A percentile compares a stretch with the other conserved stretches of the same genome.
These are phyloP conservation scores for Cataglyphis cursor DNA, from an alignment of 2,888 invertebrate genomes.

Conservation along the genomic window DNA sequence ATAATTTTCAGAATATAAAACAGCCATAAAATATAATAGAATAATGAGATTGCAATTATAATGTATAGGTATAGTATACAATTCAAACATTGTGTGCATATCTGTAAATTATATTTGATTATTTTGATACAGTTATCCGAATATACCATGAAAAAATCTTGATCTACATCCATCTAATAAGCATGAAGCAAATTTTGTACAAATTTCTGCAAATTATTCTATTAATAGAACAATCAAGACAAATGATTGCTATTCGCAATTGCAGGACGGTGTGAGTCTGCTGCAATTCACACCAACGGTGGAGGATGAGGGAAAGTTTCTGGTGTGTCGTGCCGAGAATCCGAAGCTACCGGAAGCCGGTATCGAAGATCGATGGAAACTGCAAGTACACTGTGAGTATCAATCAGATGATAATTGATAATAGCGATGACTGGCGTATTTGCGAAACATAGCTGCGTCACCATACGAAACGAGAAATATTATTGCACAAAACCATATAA, in stretches of 20 bases:
- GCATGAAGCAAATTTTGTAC: neutral
- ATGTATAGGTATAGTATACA: neutral
- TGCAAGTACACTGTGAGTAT: conserved; percentile 96
- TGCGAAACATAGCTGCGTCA: conserved; percentile 29
- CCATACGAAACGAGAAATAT: conserved; percentile 3
- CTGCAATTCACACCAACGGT: conserved; percentile 93
- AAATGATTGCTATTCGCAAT: conserved; percentile 47
- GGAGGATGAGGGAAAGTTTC: conserved; percentile 96
- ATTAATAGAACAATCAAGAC: conserved; percentile 2
- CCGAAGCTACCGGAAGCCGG: conserved; percentile 94
- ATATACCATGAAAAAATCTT: neutral
- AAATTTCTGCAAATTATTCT: conserved; percentile 32
- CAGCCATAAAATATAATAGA: neutral
- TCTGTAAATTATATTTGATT: neutral
- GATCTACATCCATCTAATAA: neutral
- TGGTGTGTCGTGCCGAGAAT: conserved; percentile 96
- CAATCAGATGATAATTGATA: conserved; percentile 27
- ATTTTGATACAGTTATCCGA: neutral
- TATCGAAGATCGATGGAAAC: conserved; percentile 95
- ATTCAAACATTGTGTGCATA: neutral
- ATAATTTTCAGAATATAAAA: neutral
- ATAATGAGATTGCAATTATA: neutral
- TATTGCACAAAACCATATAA: neutral
- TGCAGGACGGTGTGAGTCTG: conserved; percentile 83
- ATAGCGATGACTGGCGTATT: conserved; percentile 16